These are phyloP conservation scores for Leucophenga montana DNA, from an alignment of 2,888 invertebrate species.

Conservation along the genomic window DNA sequence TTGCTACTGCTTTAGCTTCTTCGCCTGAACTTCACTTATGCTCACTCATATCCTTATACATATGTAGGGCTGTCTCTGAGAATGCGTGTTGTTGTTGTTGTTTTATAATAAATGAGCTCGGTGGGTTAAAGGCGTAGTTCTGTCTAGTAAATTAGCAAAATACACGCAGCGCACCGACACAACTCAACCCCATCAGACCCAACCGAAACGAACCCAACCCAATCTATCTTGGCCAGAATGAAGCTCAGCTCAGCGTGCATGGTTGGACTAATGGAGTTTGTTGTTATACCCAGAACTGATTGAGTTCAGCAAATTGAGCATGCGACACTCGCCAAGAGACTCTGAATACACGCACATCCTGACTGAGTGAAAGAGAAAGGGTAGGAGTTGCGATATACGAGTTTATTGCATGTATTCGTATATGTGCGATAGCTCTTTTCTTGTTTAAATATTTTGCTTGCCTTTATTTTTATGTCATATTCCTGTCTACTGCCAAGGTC, in stretches of 20 bases:
- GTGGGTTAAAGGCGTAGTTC: slow-evolving; percentile 71
- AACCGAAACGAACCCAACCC: neutral
- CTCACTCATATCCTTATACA: neutral
- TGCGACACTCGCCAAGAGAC: slow-evolving; percentile 39
- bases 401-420: neutral
- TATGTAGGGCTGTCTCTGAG: slow-evolving; percentile 19
- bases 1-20: slow-evolving; percentile 40
- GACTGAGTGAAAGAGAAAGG: neutral
- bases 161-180: slow-evolving; percentile 57
- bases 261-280: slow-evolving; percentile 27
- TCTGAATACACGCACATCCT: slow-evolving; percentile 21
- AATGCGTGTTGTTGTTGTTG: slow-evolving; percentile 39
- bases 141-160: slow-evolving; percentile 72
- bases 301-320: slow-evolving; percentile 64
- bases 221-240: neutral
- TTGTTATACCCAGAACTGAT: slow-evolving; percentile 50
- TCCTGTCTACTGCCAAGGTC: slow-evolving; percentile 72
- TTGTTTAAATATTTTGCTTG: slow-evolving; percentile 14
- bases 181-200: slow-evolving; percentile 33
- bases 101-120: slow-evolving; percentile 71
- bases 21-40: neutral
- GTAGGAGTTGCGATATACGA: neutral
- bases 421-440: neutral
- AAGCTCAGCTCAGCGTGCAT: neutral
- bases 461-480: slow-evolving; percentile 30